Conservation (phyloP, 2,113 vertebrate species). For the Chloroceryle aenea region DNA sequence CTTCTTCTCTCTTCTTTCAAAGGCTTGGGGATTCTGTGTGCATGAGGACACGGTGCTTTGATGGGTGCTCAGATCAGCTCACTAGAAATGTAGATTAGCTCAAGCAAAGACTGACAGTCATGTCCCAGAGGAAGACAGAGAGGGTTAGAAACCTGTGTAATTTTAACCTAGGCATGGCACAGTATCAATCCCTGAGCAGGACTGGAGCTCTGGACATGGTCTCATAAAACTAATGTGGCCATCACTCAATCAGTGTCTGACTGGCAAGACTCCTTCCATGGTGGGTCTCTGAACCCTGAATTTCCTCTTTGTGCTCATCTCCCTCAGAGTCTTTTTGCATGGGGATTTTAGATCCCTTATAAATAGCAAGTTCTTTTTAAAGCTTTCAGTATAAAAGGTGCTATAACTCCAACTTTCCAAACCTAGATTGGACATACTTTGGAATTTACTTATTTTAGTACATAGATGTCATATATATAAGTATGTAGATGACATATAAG, state of each 20-base stretch:
- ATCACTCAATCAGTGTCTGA: background rate
- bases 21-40: background rate
- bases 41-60: rapidly evolving
- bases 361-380: background rate
- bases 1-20: background rate
- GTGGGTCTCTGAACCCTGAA: background rate
- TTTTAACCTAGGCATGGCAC: background rate
- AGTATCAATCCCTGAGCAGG: no score
- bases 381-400: background rate
- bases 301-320: background rate
- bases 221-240: background rate
- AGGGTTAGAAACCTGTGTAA: background rate
- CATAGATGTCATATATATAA: background rate
- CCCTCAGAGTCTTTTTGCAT: background rate
- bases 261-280: background rate
- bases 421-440: background rate
- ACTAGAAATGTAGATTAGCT: background rate
- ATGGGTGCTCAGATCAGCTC: background rate
- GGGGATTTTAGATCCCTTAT: background rate
- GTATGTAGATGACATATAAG: background rate
- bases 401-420: background rate
- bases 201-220: background rate
- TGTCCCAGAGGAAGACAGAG: background rate
- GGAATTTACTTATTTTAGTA: background rate
- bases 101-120: background rate